Percentiles rank a stretch among this genome's conserved stretches.
Evolutionary conservation across 2,888 invertebrate species (phyloP).

Genomic region (Latrodectus elegans): DNA sequence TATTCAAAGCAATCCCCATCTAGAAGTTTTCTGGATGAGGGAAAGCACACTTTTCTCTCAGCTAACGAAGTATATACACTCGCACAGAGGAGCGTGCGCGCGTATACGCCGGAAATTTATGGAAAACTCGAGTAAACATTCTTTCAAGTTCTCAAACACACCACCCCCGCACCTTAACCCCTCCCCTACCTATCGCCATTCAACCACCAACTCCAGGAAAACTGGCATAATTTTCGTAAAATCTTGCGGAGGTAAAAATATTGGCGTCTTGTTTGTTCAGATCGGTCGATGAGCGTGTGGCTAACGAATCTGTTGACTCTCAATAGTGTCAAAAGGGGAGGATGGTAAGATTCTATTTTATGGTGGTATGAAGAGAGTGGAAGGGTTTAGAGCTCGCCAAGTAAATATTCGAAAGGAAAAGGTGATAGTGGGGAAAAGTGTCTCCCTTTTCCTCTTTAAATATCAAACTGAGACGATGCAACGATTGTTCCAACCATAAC

Average conservation of each 20-base stretch:
- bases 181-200: not conserved
- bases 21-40: slow-evolving; percentile 2
- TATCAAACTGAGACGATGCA: no score
- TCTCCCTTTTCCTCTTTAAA: no score
- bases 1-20: slow-evolving; percentile 21
- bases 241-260: slow-evolving; percentile 32
- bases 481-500: no score
- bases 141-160: slow-evolving; percentile 14
- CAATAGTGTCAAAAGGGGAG: not conserved
- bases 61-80: slow-evolving; percentile 39
- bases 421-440: not conserved
- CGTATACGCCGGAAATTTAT: slow-evolving; percentile 19
- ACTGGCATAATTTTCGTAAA: slow-evolving; percentile 10
- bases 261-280: slow-evolving; percentile 13
- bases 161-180: not conserved
- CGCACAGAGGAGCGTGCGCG: not conserved
- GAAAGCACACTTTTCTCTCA: not conserved
- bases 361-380: not conserved
- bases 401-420: slow-evolving; percentile 1
- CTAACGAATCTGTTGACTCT: slow-evolving; percentile 36
- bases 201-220: not conserved
- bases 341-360: not conserved
- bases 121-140: slow-evolving; percentile 50
- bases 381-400: not conserved
- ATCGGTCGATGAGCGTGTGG: slow-evolving; percentile 20